Percentiles rank a stretch among this genome's conserved stretches.
phyloP scores from a whole-genome alignment of 2,113 vertebrate species.

The Notechis scutatus region DNA sequence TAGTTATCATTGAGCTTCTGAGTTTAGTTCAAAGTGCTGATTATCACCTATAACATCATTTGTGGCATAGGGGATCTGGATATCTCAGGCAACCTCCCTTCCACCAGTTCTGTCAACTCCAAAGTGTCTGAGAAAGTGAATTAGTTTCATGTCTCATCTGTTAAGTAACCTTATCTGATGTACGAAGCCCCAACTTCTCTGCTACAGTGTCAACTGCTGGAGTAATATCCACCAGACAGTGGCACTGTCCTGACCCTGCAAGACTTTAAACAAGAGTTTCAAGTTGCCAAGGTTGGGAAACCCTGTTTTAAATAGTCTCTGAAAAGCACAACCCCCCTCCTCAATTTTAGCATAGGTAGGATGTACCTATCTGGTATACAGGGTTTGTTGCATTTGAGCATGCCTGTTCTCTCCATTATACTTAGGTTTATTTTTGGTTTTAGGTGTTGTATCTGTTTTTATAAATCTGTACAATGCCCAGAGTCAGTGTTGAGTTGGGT shows the following conservation, averaged over 20 bases:
- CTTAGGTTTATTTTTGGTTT: not conserved
- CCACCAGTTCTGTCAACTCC: not conserved
- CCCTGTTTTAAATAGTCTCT: not conserved
- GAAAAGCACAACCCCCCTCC: not conserved
- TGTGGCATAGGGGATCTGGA: too few relatives aligned
- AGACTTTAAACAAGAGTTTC: not conserved
- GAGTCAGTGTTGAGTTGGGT: not conserved
- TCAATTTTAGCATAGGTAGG: not conserved
- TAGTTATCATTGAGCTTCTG: not conserved
- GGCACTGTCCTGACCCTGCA: not conserved
- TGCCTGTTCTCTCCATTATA: not conserved
- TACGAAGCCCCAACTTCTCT: not conserved
- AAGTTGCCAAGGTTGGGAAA: not conserved
- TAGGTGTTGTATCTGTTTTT: not conserved
- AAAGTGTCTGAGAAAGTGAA: not conserved
- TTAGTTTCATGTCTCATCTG: not conserved
- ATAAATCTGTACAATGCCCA: not conserved
- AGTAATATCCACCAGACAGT: not conserved
- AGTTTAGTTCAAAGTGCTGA: not conserved
- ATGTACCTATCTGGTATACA: not conserved
- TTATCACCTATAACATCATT: not conserved
- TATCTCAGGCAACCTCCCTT: not conserved
- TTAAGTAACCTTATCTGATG: not conserved
- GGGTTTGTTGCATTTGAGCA: not conserved
- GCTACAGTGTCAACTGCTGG: not conserved